Evolutionary conservation across 2,113 vertebrate species (phyloP).

Genomic region (Alaudala cheleensis): DNA sequence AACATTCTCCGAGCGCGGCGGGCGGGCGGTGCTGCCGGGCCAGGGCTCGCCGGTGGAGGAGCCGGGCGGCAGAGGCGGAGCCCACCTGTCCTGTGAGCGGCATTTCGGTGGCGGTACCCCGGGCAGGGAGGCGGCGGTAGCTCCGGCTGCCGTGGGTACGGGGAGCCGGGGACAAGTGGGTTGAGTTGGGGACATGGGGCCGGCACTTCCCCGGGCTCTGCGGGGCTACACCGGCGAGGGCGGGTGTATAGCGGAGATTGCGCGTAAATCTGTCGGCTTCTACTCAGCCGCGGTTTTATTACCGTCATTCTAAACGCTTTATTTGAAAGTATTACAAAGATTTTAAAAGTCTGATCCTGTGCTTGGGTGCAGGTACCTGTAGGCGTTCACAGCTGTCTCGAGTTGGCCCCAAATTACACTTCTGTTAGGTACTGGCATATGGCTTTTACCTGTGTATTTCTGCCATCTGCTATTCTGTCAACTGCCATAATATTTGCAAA

Average conservation of each 20-base stretch:
- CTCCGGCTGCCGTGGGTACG: not conserved
- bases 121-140: not conserved
- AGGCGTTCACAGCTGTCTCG: not conserved
- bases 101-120: not conserved
- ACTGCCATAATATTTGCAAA: not conserved
- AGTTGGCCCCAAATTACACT: not conserved
- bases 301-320: not conserved
- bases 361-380: not conserved
- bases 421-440: not conserved
- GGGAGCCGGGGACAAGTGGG: not conserved
- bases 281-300: fast-evolving
- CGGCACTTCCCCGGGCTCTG: not conserved
- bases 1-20: not conserved
- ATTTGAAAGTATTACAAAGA: not conserved
- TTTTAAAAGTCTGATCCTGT: not conserved
- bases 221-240: not conserved
- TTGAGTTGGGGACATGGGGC: not conserved
- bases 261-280: not conserved
- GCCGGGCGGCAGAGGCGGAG: not conserved
- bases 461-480: not conserved
- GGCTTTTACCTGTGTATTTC: not conserved
- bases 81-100: not conserved
- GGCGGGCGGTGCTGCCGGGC: not conserved
- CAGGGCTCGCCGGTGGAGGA: not conserved
- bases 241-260: fast-evolving